Conservation (phyloP, 2,888 invertebrate species). For the Pseudococcus viburni region DNA sequence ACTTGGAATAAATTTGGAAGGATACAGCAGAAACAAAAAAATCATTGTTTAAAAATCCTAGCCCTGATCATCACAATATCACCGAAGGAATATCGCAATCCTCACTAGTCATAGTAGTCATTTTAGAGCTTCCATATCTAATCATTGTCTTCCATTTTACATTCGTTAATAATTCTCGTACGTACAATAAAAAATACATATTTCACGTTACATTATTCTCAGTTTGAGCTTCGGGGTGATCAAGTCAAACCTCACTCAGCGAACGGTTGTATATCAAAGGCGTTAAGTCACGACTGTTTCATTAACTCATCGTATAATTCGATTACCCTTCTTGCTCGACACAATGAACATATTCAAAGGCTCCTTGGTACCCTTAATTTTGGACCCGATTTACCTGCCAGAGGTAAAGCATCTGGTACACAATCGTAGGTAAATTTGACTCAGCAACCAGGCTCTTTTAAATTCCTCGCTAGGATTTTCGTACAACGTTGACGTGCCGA, state of each 20-base stretch:
- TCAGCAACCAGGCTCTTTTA: background rate
- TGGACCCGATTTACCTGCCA: background rate
- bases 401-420: background rate
- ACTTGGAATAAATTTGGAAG: no score
- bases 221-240: background rate
- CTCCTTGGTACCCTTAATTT: background rate
- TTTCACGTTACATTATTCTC: no score
- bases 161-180: no score
- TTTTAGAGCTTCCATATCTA: no score
- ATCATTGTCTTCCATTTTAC: no score
- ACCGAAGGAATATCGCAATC: no score
- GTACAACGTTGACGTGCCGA: background rate
- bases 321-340: background rate
- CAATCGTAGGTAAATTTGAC: background rate
- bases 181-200: no score
- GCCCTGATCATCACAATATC: no score
- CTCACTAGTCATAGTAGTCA: no score
- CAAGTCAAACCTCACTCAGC: background rate
- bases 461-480: background rate
- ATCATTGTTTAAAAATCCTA: no score
- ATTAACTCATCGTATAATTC: slow-evolving; percentile 41
- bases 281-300: slow-evolving; percentile 32
- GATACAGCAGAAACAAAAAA: no score
- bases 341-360: background rate
- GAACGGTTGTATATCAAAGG: background rate